Base-by-base conservation (phyloP, 2,888 invertebrate species). In the Orchesellides sinensis region DNA sequence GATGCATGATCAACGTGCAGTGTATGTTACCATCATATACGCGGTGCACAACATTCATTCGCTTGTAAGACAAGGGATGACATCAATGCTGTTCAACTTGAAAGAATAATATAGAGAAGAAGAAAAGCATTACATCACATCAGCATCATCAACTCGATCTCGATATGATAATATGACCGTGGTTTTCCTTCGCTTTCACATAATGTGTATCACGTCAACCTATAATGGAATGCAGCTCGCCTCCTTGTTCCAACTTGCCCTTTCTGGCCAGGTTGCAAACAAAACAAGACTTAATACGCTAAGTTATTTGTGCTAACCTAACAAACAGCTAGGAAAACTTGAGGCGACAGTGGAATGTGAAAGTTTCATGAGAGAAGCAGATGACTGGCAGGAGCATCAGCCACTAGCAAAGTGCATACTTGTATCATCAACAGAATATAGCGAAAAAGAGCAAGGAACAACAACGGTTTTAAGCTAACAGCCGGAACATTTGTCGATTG, bases 341-440 rank as follows among this genome's bases (percentile, higher is more conserved):
- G 72, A 80, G 72, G 79, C 79, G 79, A 72, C 79, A 72, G 65
- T 65, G 72, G 78, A 78, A 78, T 78, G 79, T 80, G 72, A 80
- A 80, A 80, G 79, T 80, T 80, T 80, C 72, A 72, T 72, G 72
- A 80, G 79, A 69, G 45, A 52, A 69, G 78, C 70, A 70, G 70
- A 80, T 80, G 79, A 80, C 72, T 80, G 79, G 79, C 79, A 80
- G 79, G 72, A 80, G 65, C 56, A 80, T 65, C 72, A 72, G 19
- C 66, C 47, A 66, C 27, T n/a, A n/a, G n/a, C n/a, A n/a, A n/a
- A n/a, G n/a, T n/a, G n/a, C n/a, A n/a, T n/a, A n/a, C n/a, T n/a
- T n/a, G n/a, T n/a, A n/a, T n/a, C n/a, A n/a, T n/a, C n/a, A n/a
- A n/a, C 10, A 52, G 54, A 19, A 52, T 10, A 52, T 49, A 63